Base-by-base conservation (phyloP, 2,888 invertebrate genomes). In the Chloroclystis v-ata region DNA sequence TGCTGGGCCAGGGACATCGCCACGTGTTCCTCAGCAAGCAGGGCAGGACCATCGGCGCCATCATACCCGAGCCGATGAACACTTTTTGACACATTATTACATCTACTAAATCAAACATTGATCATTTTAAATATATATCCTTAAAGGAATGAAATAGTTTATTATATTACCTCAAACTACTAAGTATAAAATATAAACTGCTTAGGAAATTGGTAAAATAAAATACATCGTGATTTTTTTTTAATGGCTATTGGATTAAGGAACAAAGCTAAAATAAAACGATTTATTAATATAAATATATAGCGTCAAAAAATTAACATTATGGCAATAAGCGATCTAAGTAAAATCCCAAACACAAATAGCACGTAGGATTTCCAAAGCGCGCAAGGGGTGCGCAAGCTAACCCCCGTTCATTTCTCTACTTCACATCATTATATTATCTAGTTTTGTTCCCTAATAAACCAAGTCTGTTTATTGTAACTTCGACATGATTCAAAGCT, bases 381-480 rank as follows among this genome's bases (percentile, higher is more conserved):
- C n/a, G n/a, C n/a, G n/a, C n/a, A n/a, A n/a, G n/a, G n/a, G n/a
- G n/a, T n/a, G n/a, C n/a, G n/a, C n/a, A n/a, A n/a, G n/a, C n/a
- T n/a, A n/a, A n/a, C n/a, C n/a, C n/a, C n/a, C n/a, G n/a, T n/a
- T n/a, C n/a, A n/a, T n/a, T n/a, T n/a, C n/a, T n/a, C n/a, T n/a
- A n/a, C n/a, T n/a, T n/a, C 1, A 63, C 63, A 61, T 70, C 62
- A 60, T 52, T 56, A 46, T 14, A 32, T 37, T 45, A 40, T 66
- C 80, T 82, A 83, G 80, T 73, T 83, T 83, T 83, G 82, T 72
- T 82, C 81, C 82, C 75, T 82, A 82, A 80, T 74, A 45, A 59
- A 61, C 64, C 65, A 67, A 69, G 69, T 52, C 63, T 55, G 49
- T 82, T 78, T 82, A 82, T 76, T 79, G 58, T 63, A 69, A 69